Evolutionary conservation across 2,888 invertebrate species (phyloP).

Genomic region (Drosophila emarginata): DNA sequence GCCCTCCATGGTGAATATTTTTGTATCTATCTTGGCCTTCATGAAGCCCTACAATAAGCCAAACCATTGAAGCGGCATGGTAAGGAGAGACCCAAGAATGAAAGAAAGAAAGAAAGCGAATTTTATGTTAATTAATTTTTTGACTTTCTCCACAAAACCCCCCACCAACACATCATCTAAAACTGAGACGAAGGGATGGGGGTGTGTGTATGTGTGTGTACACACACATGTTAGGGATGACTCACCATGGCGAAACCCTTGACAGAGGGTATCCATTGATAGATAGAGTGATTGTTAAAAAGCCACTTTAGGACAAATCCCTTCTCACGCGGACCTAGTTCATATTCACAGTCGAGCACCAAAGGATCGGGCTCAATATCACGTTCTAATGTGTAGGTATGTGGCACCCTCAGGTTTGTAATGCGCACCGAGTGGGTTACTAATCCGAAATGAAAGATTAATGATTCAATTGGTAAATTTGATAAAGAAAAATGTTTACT

Average conservation of each 20-base stretch:
- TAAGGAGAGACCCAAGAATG: slow-evolving; percentile 20
- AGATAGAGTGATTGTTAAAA: slow-evolving; percentile 82
- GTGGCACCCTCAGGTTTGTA: slow-evolving; percentile 82
- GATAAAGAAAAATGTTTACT: slow-evolving; percentile 6
- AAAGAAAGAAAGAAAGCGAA: slow-evolving; percentile 47
- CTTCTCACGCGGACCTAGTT: slow-evolving; percentile 79
- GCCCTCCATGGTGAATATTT: slow-evolving; percentile 80
- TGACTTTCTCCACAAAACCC: slow-evolving; percentile 15
- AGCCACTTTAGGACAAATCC: slow-evolving; percentile 83
- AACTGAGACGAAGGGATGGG: slow-evolving; percentile 10
- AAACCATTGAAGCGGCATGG: background rate
- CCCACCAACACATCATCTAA: slow-evolving; percentile 20
- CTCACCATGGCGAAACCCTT: slow-evolving; percentile 82
- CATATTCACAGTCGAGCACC: slow-evolving; percentile 82
- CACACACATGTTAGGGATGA: slow-evolving; percentile 26
- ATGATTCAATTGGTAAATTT: too few relatives aligned
- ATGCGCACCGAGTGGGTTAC: slow-evolving; percentile 81
- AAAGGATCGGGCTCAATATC: slow-evolving; percentile 80
- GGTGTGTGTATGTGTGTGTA: background rate
- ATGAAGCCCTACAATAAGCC: slow-evolving; percentile 78
- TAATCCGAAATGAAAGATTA: slow-evolving; percentile 27
- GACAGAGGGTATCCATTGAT: slow-evolving; percentile 82
- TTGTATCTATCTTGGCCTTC: slow-evolving; percentile 82
- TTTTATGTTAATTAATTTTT: slow-evolving; percentile 73
- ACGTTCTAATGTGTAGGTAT: slow-evolving; percentile 81